A percentile compares a stretch with the other conserved stretches of the same genome.
Evolutionary conservation across 1,140 invertebrate species (phyloP).

Genomic region (Lepidostoma basale): DNA sequence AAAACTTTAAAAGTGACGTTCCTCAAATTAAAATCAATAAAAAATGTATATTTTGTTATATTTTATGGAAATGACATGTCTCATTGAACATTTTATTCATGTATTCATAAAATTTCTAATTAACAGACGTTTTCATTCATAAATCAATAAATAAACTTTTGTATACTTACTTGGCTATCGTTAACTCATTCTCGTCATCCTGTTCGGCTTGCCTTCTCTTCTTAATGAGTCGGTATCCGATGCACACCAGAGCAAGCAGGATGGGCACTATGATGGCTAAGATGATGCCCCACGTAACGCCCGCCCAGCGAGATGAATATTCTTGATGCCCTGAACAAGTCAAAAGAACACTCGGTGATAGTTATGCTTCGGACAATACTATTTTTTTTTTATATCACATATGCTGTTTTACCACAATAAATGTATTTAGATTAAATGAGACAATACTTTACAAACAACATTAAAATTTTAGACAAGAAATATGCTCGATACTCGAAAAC

Average conservation of each 20-base stretch:
- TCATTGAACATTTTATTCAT: neutral
- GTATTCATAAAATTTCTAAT: neutral
- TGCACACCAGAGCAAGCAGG: constrained; percentile 72
- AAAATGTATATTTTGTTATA: neutral
- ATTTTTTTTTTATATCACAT: neutral
- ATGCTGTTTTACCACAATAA: neutral
- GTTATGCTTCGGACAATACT: too few relatives aligned
- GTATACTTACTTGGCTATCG: neutral
- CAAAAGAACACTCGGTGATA: too few relatives aligned
- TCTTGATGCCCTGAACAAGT: constrained; percentile 72
- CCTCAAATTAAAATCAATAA: neutral
- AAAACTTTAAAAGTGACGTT: too few relatives aligned
- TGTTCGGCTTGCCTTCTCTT: constrained; percentile 62
- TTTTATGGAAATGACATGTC: neutral
- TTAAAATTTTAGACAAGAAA: neutral
- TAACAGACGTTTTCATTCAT: neutral
- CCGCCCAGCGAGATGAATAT: constrained; percentile 75
- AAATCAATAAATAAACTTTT: neutral
- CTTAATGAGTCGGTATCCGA: constrained; percentile 65
- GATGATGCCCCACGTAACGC: constrained; percentile 77
- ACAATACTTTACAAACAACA: neutral
- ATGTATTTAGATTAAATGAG: neutral
- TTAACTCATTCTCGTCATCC: constrained; percentile 47
- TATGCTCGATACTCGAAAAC: too few relatives aligned
- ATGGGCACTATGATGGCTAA: constrained; percentile 77